These are phyloP conservation scores for Ashinkailepas kermadecensis DNA, from an alignment of 2,888 invertebrate genomes.

Conservation along the genomic window DNA sequence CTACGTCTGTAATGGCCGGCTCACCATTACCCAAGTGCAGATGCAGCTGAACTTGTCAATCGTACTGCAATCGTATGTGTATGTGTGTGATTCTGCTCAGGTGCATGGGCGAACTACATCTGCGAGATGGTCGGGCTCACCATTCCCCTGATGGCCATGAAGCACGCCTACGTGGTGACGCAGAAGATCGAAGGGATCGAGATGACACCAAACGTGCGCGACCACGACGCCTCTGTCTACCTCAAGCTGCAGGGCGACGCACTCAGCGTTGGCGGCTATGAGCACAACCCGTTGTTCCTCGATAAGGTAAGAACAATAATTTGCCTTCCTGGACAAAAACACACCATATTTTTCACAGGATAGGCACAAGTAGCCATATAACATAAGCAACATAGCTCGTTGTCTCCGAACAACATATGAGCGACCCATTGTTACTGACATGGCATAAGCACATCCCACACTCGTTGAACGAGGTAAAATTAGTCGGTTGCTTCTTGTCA, in stretches of 20 bases:
- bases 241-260: constrained; percentile 75
- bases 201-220: constrained; percentile 71
- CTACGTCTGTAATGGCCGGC: too few relatives aligned
- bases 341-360: too few relatives aligned
- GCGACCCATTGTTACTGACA: too few relatives aligned
- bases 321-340: too few relatives aligned
- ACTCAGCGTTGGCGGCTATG: constrained; percentile 79
- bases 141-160: constrained; percentile 72
- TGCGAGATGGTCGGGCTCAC: constrained; percentile 58
- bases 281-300: constrained; percentile 70
- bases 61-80: not conserved
- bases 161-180: constrained; percentile 79
- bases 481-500: too few relatives aligned
- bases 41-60: not conserved
- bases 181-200: constrained; percentile 66
- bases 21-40: too few relatives aligned
- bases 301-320: constrained; percentile 52
- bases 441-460: too few relatives aligned
- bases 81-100: constrained; percentile 39
- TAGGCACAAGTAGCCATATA: too few relatives aligned
- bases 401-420: too few relatives aligned
- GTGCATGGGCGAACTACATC: constrained; percentile 73
- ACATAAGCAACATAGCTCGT: too few relatives aligned
- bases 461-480: too few relatives aligned
- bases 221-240: constrained; percentile 76